Evolutionary conservation across 2,888 invertebrate genomes (phyloP).

Genomic region (Papilio demoleus): DNA sequence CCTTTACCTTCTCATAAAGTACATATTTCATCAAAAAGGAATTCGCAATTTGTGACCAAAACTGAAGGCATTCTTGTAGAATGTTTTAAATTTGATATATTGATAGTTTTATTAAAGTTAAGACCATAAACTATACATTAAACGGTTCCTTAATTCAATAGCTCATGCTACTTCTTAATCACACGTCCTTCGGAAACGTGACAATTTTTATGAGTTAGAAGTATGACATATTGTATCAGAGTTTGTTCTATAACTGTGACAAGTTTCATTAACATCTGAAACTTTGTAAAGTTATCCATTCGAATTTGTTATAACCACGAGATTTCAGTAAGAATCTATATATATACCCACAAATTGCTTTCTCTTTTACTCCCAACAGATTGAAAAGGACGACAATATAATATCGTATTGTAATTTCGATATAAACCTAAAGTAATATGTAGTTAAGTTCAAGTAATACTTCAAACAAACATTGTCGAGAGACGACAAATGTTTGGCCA

Average conservation of each 20-base stretch:
- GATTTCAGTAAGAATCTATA: no score
- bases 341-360: no score
- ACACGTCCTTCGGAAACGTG: no score
- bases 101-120: neutral
- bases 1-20: neutral
- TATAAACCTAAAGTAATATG: neutral
- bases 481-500: slow-evolving; percentile 1
- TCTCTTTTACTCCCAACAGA: no score
- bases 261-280: no score
- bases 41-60: neutral
- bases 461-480: neutral
- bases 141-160: no score
- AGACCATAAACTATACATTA: neutral
- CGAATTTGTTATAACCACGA: no score
- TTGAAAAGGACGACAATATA: neutral
- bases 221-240: no score
- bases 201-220: no score
- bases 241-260: no score
- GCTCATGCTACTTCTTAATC: no score
- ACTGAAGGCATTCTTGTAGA: neutral
- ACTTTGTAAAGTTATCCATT: no score
- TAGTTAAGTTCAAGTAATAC: neutral
- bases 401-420: neutral
- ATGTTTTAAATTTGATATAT: neutral
- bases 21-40: slow-evolving; percentile 1